Percentiles rank a stretch among this genome's conserved stretches.
Conservation (phyloP, 2,113 vertebrate species). For the Pelobates fuscus region DNA sequence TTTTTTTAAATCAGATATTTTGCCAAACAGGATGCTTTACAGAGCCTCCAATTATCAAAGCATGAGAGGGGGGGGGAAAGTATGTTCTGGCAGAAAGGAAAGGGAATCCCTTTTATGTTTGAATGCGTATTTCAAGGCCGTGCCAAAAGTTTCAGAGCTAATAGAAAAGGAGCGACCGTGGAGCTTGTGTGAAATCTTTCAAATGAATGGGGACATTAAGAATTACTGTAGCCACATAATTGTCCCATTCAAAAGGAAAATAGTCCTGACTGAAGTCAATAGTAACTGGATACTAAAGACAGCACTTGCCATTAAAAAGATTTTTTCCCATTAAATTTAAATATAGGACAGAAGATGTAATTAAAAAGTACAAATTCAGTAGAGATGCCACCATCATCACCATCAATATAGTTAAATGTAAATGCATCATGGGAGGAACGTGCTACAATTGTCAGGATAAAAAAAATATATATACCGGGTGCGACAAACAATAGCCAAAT, state of each 20-base stretch:
- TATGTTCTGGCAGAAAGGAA: background rate
- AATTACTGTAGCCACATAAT: constrained; percentile 30
- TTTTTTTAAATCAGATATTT: constrained; percentile 14
- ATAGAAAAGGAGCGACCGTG: constrained; percentile 21
- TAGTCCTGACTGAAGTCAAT: constrained; percentile 30
- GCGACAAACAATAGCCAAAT: too few species aligned
- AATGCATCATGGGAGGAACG: too few species aligned
- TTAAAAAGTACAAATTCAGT: too few species aligned
- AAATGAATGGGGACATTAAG: constrained; percentile 25
- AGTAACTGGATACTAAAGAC: constrained; percentile 28
- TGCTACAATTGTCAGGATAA: too few species aligned
- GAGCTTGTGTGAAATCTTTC: constrained; percentile 35
- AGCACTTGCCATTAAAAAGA: constrained; percentile 13
- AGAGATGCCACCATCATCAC: too few species aligned
- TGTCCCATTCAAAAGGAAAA: constrained; percentile 33
- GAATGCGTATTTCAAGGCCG: constrained; percentile 11
- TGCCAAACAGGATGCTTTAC: constrained; percentile 24
- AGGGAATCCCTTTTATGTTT: constrained; percentile 36
- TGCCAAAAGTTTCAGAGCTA: constrained; percentile 24
- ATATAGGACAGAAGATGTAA: too few species aligned
- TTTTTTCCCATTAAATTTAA: too few species aligned
- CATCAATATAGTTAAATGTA: too few species aligned
- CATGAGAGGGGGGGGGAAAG: background rate
- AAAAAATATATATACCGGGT: too few species aligned
- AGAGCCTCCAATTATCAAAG: constrained; percentile 8